phyloP scores from a whole-genome alignment of 2,888 invertebrate species.

The Drosophila buzzatii region DNA sequence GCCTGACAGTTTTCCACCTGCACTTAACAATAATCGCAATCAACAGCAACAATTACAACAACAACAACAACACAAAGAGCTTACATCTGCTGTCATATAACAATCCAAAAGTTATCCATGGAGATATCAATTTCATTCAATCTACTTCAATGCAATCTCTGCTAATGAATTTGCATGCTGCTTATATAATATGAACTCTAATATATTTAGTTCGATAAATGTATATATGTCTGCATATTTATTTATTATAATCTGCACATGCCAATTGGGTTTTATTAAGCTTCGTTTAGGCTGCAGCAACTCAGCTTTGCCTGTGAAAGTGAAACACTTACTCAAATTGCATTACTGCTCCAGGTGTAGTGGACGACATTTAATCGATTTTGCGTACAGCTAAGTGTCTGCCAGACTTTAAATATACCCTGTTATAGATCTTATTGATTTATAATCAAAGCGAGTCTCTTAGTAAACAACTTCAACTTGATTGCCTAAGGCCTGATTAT shows the following conservation, averaged over 20 bases:
- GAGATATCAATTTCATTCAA: constrained; percentile 10
- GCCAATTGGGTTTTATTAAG: constrained; percentile 38
- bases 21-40: constrained; percentile 74
- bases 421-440: background rate
- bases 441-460: no score
- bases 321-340: constrained; percentile 57
- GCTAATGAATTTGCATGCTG: background rate
- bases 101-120: constrained; percentile 29
- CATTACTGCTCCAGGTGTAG: constrained; percentile 23
- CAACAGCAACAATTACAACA: constrained; percentile 40
- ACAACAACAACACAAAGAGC: constrained; percentile 4
- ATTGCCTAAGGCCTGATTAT: no score
- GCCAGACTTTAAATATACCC: background rate
- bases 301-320: constrained; percentile 33
- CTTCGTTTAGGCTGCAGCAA: constrained; percentile 6
- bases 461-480: no score
- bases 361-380: constrained; percentile 12
- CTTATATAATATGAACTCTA: background rate
- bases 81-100: constrained; percentile 11
- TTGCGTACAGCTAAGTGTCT: no score
- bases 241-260: background rate
- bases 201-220: background rate
- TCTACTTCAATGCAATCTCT: constrained; percentile 4
- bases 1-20: constrained; percentile 67
- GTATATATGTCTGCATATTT: background rate